Conservation (phyloP, 2,888 invertebrate genomes). For the Coelopa pilipes region DNA sequence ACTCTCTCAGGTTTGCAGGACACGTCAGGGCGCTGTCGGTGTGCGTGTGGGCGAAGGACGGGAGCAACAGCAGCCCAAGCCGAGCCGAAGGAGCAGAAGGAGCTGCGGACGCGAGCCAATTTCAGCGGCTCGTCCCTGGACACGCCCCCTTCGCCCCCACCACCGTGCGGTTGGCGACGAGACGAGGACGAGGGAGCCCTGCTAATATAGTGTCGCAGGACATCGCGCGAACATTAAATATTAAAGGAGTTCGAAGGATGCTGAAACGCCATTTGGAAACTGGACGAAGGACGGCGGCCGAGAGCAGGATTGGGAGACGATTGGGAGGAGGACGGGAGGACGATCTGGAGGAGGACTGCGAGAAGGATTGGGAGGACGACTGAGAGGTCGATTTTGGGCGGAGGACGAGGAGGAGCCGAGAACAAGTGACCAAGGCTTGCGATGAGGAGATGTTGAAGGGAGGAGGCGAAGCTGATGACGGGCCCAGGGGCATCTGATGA, state of each 20-base stretch:
- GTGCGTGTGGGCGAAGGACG: background rate
- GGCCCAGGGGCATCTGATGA: too few relatives aligned
- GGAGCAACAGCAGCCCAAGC: background rate
- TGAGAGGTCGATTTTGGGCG: too few relatives aligned
- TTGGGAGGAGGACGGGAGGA: too few relatives aligned
- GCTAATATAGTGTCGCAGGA: conserved; percentile 28
- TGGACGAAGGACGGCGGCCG: background rate
- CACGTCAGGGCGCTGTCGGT: background rate
- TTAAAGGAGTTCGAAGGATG: conserved; percentile 15
- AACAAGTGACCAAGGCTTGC: too few relatives aligned
- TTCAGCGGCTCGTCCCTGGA: conserved; percentile 1
- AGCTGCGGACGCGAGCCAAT: conserved; percentile 6
- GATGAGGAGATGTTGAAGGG: too few relatives aligned
- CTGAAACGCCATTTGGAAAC: conserved; percentile 9
- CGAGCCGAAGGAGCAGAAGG: background rate
- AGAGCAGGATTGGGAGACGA: background rate
- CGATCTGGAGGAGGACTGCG: background rate
- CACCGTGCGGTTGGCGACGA: background rate
- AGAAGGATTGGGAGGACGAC: background rate
- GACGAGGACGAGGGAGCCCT: background rate
- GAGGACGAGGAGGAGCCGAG: too few relatives aligned
- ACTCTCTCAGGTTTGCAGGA: conserved; percentile 4
- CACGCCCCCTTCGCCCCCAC: background rate
- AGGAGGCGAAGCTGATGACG: too few relatives aligned
- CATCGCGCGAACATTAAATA: conserved; percentile 20